Conservation (phyloP, 2,888 invertebrate genomes). For the Clusia tigrina region DNA sequence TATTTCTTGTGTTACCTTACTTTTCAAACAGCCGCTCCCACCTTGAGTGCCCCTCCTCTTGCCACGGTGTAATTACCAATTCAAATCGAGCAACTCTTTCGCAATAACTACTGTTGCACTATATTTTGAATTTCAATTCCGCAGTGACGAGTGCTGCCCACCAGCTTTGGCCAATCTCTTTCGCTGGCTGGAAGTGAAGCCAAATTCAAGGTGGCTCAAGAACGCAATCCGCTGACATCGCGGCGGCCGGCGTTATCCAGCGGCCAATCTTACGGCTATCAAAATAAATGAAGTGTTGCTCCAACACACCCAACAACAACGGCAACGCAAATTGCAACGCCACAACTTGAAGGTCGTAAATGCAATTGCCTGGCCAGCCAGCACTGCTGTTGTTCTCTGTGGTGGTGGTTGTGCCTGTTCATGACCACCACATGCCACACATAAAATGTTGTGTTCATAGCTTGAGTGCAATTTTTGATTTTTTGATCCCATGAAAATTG, state of each 20-base stretch:
- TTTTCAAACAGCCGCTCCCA: too few relatives aligned
- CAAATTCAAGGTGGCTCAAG: too few relatives aligned
- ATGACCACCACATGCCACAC: background rate
- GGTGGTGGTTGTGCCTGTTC: background rate
- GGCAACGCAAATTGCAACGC: background rate
- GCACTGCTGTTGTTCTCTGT: background rate
- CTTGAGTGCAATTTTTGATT: background rate
- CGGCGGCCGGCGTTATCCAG: background rate
- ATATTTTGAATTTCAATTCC: background rate
- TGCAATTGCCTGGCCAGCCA: background rate
- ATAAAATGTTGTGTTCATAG: background rate
- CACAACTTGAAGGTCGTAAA: background rate
- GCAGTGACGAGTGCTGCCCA: background rate
- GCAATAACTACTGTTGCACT: too few relatives aligned
- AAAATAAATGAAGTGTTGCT: constrained; percentile 1
- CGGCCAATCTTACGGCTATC: background rate
- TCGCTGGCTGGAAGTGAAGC: background rate
- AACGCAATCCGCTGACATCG: background rate
- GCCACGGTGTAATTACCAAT: background rate
- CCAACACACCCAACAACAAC: background rate
- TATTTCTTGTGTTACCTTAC: too few relatives aligned
- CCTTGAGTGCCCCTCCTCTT: too few relatives aligned
- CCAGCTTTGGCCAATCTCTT: background rate
- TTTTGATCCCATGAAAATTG: background rate
- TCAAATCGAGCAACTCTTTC: background rate